Conservation (phyloP, 2,113 vertebrate genomes). For the Coracopsis vasa region DNA sequence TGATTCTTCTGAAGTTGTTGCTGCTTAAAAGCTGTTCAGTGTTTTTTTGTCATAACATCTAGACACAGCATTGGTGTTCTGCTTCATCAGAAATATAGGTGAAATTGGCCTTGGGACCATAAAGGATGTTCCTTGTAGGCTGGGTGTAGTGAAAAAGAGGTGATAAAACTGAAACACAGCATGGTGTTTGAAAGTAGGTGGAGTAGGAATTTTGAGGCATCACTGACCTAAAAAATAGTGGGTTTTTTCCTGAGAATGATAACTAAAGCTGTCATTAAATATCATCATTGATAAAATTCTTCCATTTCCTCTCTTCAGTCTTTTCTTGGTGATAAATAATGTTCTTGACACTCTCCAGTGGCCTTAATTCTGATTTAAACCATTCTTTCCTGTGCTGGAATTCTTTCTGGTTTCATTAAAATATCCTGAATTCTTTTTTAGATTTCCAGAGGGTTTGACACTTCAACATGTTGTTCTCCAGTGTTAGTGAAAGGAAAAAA, state of each 20-base stretch:
- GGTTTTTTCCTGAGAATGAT: background rate
- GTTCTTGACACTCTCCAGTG: background rate
- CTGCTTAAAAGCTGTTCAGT: background rate
- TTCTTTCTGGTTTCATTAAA: background rate
- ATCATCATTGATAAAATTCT: background rate
- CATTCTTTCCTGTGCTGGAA: background rate
- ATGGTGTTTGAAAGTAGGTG: background rate
- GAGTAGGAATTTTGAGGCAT: background rate
- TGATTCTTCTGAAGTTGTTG: background rate
- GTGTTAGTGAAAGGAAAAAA: background rate
- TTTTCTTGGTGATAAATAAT: background rate
- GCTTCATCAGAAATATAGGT: background rate
- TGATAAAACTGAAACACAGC: background rate
- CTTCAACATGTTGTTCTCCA: background rate
- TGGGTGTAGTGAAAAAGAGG: background rate
- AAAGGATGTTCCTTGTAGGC: background rate
- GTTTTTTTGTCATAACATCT: background rate
- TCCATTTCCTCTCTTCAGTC: background rate
- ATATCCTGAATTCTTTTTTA: background rate
- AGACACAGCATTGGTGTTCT: background rate
- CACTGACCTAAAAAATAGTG: background rate
- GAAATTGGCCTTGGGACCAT: background rate
- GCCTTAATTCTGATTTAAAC: background rate
- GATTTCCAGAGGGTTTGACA: background rate
- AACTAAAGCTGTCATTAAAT: background rate